Base-by-base conservation (phyloP, 2,888 invertebrate genomes). In the Drosophila neotestacea region DNA sequence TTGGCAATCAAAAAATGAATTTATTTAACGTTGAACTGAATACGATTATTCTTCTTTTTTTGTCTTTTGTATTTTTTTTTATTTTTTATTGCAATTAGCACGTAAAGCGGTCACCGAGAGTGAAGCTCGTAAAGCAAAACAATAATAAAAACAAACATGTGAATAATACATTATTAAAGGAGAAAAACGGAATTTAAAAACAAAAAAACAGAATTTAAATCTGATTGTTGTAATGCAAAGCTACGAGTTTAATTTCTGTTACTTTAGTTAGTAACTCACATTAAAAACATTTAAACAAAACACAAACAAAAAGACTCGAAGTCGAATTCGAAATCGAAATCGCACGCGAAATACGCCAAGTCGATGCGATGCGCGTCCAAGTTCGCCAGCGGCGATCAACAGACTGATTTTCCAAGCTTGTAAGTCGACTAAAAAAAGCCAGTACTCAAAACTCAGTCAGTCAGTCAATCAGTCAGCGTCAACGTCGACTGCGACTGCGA, bases 321-420 rank as follows among this genome's bases (percentile, higher is more conserved):
- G 44, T 34, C 22, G 48, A 47, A 34, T 16, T 41, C 46, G 44
- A 41, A 16, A 36, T 34, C 22, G 46, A 48, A 39, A 28, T 46
- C 41, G 46, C 11, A 48, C 48, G 48, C 48, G 47, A 52, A 30
- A 46, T 30, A 16, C 44, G 51, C 11, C 6, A 42, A 47, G 42
- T 47, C 83, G 59, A 51, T 48, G 27, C 47, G 54, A 72, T 62
- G 70, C 81, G 78, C 90, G 85, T 89, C 82, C 73, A 81, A 76
- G 79, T 81, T 71, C 74, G 80, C 73, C 80, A 81, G 87, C 86
- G 86, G 77, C 84, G 80, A 81, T 90, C 84, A 77, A 79, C 85
- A 84, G 86, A 91, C 90, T 91, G 85, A 88, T 70, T 74, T 68
- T 62, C 52, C 62, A 42, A 52, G 68, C 63, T 13, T 69, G 63